A percentile compares a stretch with the other conserved stretches of the same genome.
These are phyloP conservation scores for Doryteuthis pealeii DNA, from an alignment of 1,140 invertebrate species.

Conservation along the genomic window DNA sequence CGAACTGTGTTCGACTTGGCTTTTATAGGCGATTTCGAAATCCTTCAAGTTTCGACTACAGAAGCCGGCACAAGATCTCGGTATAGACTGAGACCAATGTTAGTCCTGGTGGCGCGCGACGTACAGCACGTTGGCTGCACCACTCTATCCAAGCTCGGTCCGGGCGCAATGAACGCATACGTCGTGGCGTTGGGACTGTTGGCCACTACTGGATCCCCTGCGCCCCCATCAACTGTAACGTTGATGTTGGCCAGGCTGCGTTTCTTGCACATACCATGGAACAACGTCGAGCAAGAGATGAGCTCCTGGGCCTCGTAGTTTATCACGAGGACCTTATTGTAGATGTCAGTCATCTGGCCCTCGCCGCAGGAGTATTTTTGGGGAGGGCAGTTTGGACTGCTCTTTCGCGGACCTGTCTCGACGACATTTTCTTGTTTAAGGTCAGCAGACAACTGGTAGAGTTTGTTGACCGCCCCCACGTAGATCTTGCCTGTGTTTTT, in stretches of 20 bases:
- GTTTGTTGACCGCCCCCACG: constrained; percentile 88
- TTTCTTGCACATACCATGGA: constrained; percentile 85
- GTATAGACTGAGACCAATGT: constrained; percentile 83
- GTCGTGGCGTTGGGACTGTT: constrained; percentile 93
- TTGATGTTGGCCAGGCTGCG: constrained; percentile 82
- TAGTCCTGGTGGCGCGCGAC: constrained; percentile 91
- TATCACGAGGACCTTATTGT: constrained; percentile 94
- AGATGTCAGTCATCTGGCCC: constrained; percentile 78
- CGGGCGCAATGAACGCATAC: constrained; percentile 94
- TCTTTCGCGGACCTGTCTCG: constrained; percentile 85
- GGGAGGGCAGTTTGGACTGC: constrained; percentile 80
- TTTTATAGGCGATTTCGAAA: constrained; percentile 78
- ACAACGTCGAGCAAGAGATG: constrained; percentile 91
- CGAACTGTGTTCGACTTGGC: constrained; percentile 20
- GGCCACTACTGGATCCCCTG: constrained; percentile 79
- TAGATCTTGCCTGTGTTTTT: constrained; percentile 89
- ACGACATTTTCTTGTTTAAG: constrained; percentile 76
- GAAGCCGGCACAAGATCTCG: constrained; percentile 90
- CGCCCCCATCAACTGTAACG: constrained; percentile 75
- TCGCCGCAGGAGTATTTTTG: constrained; percentile 16
- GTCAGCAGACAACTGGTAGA: constrained; percentile 87
- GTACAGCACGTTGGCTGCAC: constrained; percentile 84
- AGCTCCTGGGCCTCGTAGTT: constrained; percentile 85
- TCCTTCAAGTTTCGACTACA: constrained; percentile 88
- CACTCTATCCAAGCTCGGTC: constrained; percentile 77